phyloP scores from a whole-genome alignment of 2,888 invertebrate genomes.

The Zaprionus obscuricornis region DNA sequence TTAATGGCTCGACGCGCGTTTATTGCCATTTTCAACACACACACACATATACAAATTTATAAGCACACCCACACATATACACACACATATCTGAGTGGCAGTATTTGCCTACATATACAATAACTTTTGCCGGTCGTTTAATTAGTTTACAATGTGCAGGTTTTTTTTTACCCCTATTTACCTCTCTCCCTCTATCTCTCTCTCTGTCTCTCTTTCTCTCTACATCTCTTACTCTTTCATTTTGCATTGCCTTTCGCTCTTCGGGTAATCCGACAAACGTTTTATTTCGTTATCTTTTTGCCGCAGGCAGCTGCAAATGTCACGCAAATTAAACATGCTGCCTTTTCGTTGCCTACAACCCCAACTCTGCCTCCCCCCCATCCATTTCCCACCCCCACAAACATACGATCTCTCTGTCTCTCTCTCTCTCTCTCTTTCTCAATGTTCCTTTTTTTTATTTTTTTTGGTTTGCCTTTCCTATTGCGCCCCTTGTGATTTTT shows the following conservation, averaged over 20 bases:
- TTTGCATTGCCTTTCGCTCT: no score
- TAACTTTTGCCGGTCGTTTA: constrained; percentile 57
- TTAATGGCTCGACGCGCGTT: constrained; percentile 46
- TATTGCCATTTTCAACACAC: constrained; percentile 35
- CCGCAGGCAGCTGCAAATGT: constrained; percentile 82
- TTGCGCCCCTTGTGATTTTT: constrained; percentile 48
- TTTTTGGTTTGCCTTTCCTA: constrained; percentile 30
- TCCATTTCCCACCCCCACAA: no score
- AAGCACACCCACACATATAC: neutral
- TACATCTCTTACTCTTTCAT: no score
- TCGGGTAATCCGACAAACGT: constrained; percentile 65
- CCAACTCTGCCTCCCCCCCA: constrained; percentile 18
- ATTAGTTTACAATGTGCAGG: constrained; percentile 72
- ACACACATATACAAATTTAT: constrained; percentile 1
- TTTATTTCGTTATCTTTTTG: constrained; percentile 82
- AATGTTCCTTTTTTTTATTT: constrained; percentile 22
- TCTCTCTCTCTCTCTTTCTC: no score
- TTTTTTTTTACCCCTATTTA: neutral
- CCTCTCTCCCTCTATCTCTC: neutral
- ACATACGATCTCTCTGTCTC: no score
- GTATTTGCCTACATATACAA: constrained; percentile 29
- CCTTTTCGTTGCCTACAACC: constrained; percentile 67
- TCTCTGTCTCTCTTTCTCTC: neutral
- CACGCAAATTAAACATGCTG: constrained; percentile 82
- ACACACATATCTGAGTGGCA: constrained; percentile 2